Conservation (phyloP, 2,113 vertebrate genomes). For the Bolborhynchus lineola region DNA sequence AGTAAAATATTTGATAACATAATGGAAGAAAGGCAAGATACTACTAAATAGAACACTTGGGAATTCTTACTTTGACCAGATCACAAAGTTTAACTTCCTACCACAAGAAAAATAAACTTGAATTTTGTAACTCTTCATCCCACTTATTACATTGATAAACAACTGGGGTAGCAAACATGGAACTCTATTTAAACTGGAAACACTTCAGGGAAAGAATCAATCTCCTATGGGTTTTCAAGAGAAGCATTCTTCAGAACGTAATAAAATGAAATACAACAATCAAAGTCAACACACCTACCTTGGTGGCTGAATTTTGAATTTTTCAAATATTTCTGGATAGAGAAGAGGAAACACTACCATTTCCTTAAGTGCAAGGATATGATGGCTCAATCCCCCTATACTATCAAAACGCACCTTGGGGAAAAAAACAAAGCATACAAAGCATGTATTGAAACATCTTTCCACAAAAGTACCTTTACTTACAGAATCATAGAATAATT, state of each 20-base stretch:
- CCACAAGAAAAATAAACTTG: background rate
- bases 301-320: slow-evolving; percentile 98
- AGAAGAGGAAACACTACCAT: slow-evolving; percentile 98
- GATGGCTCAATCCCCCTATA: slow-evolving; percentile 91
- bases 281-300: slow-evolving; percentile 77
- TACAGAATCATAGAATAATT: background rate
- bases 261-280: background rate
- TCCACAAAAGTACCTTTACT: background rate
- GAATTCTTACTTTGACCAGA: background rate
- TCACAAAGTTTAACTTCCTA: background rate
- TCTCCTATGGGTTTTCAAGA: background rate
- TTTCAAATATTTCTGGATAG: slow-evolving; percentile 97
- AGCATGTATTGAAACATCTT: background rate
- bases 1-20: background rate
- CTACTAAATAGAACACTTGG: background rate
- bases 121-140: background rate
- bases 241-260: background rate
- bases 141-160: background rate
- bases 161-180: background rate
- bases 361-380: slow-evolving; percentile 97
- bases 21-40: background rate
- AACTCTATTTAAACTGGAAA: background rate
- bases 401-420: slow-evolving; percentile 91
- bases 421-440: background rate
- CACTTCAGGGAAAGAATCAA: background rate